Base-by-base conservation (phyloP, 1,140 invertebrate species). In the Ceratina calcarata region DNA sequence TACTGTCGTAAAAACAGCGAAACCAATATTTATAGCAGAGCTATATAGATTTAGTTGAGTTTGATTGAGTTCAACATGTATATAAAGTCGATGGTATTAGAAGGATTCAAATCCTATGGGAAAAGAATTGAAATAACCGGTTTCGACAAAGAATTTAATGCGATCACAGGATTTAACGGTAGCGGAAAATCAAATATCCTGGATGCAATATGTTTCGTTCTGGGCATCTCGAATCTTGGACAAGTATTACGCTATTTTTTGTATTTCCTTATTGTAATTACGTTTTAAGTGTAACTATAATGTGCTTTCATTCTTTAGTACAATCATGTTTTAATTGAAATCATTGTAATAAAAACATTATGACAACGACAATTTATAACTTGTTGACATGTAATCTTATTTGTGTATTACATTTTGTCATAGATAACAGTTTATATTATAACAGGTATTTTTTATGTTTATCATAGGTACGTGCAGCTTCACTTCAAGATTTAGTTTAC, bases 111-210 rank as follows among this genome's bases (percentile, higher is more conserved):
- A 93, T 99, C 99, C 0, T 99, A 99, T 87, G 98, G 98, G 0
- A 96, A 97, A 84, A 94, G 97, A 87, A 98, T 98, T 0, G 97
- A 98, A 93, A 96, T 99, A n/a, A 96, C 95, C 81, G 97, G 96
- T 24, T 99, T 99, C 92, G 99, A 99, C 93, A 95, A 94, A 7
- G 95, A 98, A 91, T 99, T 99, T 90, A 99, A 99, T 90, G 99
- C 99, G 13, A 99, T 99, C 65, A 99, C 99, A 58, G 99, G 99
- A 15, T 93, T 99, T 10, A 99, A 99, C 93, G 99, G 99, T 6
- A 98, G 97, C 81, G 99, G 99, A n/a, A 99, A 99, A 94, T 99
- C 98, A 0, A 99, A 99, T 90, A 98, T 99, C 90, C 94, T 99
- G 61, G 99, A 99, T 94, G 96, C 97, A 15, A 99, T 99, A 92